phyloP scores from a whole-genome alignment of 2,888 invertebrate species.

The Hipparchia sbordonii region DNA sequence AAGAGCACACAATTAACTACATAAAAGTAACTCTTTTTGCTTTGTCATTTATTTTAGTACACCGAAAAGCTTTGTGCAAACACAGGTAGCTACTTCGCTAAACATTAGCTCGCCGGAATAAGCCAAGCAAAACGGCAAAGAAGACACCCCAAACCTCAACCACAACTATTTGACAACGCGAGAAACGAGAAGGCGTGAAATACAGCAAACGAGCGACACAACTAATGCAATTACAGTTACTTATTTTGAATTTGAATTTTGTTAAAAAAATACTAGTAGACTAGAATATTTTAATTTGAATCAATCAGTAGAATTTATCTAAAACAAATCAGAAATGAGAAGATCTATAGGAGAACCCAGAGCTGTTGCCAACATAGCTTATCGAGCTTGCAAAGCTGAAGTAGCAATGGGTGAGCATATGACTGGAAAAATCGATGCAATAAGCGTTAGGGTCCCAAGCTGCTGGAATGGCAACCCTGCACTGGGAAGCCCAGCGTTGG shows the following conservation, averaged over 20 bases:
- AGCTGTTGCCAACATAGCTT: too few species aligned
- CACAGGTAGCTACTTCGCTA: constrained; percentile 40
- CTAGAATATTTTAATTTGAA: too few species aligned
- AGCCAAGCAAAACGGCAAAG: constrained; percentile 40
- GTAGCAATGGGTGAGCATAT: too few species aligned
- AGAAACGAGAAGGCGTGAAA: constrained; percentile 43
- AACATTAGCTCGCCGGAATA: constrained; percentile 42
- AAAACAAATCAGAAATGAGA: too few species aligned
- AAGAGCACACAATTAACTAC: neutral
- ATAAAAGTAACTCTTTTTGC: neutral
- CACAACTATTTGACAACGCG: constrained; percentile 47
- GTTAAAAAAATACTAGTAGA: too few species aligned
- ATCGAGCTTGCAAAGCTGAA: too few species aligned
- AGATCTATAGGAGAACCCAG: too few species aligned
- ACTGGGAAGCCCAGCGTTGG: too few species aligned
- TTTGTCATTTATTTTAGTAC: constrained; percentile 7
- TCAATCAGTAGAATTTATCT: too few species aligned
- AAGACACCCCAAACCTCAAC: constrained; percentile 41
- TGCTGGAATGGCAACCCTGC: too few species aligned
- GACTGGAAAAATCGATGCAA: too few species aligned
- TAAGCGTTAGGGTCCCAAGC: too few species aligned
- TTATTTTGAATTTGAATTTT: neutral
- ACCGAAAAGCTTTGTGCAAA: constrained; percentile 27
- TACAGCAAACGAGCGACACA: constrained; percentile 40
- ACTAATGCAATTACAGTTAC: constrained; percentile 7